Percentiles rank a stretch among this genome's conserved stretches.
These are phyloP conservation scores for Xylota sylvarum DNA, from an alignment of 2,888 invertebrate species.

Conservation along the genomic window DNA sequence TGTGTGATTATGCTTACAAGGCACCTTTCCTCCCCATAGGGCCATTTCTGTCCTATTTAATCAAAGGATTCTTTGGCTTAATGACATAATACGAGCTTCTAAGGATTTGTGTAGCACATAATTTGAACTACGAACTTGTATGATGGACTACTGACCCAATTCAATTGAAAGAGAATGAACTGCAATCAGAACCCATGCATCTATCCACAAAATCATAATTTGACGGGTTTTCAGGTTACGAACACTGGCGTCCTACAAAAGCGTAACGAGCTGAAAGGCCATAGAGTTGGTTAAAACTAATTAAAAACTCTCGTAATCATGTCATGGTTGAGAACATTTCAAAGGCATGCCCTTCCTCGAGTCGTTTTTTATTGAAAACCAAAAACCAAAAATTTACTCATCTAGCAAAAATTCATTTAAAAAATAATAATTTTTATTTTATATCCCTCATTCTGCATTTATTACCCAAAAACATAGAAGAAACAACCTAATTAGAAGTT, in stretches of 20 bases:
- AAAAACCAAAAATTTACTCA: neutral
- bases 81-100: no score
- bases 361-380: neutral
- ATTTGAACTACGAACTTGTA: no score
- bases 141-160: no score
- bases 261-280: neutral
- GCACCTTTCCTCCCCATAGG: no score
- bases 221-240: neutral
- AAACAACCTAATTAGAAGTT: constrained; percentile 54
- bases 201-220: no score
- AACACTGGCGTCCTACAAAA: neutral
- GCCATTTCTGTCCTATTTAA: no score
- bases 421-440: constrained; percentile 32
- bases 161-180: no score
- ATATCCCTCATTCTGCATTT: constrained; percentile 23
- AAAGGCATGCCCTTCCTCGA: neutral
- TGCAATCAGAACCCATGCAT: no score
- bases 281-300: neutral
- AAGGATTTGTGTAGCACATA: no score
- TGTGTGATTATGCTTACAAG: no score
- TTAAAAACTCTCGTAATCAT: neutral
- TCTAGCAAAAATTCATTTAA: constrained; percentile 22
- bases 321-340: neutral
- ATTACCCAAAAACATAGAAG: constrained; percentile 15
- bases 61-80: no score